phyloP scores from a whole-genome alignment of 2,888 invertebrate species.

The Nasonia oneida region DNA sequence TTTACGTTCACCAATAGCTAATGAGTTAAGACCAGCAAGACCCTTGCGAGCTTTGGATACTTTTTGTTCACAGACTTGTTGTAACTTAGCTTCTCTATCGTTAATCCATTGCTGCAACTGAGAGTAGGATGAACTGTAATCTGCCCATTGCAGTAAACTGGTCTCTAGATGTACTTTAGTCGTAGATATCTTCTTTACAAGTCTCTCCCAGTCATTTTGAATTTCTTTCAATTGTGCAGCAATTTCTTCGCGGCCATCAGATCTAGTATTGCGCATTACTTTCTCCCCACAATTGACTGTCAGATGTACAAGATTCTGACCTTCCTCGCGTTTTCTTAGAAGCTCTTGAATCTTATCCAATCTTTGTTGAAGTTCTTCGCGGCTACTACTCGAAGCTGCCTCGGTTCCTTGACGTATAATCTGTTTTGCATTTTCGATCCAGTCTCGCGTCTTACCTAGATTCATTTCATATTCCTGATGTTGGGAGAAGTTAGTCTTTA shows the following conservation, averaged over 20 bases:
- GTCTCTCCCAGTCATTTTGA: conserved; percentile 94
- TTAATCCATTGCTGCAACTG: conserved; percentile 97
- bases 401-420: conserved; percentile 90
- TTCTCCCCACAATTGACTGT: conserved; percentile 95
- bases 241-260: conserved; percentile 93
- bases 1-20: conserved; percentile 92
- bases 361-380: conserved; percentile 90
- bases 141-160: conserved; percentile 95
- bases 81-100: conserved; percentile 94
- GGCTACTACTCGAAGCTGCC: conserved; percentile 87
- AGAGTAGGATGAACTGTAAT: conserved; percentile 95
- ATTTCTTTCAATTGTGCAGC: conserved; percentile 93
- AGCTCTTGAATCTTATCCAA: conserved; percentile 90
- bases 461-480: conserved; percentile 90
- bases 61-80: conserved; percentile 93
- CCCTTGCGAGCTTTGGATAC: conserved; percentile 89
- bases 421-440: conserved; percentile 93
- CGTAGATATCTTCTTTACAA: conserved; percentile 94
- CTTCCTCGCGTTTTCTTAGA: conserved; percentile 90
- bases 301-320: conserved; percentile 91
- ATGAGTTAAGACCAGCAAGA: conserved; percentile 88
- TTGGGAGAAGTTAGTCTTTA: conserved; percentile 92
- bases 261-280: conserved; percentile 90
- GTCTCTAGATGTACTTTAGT: conserved; percentile 95
- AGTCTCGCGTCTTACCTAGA: conserved; percentile 87